Percentiles rank a stretch among this genome's conserved stretches.
Conservation (phyloP, 1,140 invertebrate species). For the Brachystomella parvula region DNA sequence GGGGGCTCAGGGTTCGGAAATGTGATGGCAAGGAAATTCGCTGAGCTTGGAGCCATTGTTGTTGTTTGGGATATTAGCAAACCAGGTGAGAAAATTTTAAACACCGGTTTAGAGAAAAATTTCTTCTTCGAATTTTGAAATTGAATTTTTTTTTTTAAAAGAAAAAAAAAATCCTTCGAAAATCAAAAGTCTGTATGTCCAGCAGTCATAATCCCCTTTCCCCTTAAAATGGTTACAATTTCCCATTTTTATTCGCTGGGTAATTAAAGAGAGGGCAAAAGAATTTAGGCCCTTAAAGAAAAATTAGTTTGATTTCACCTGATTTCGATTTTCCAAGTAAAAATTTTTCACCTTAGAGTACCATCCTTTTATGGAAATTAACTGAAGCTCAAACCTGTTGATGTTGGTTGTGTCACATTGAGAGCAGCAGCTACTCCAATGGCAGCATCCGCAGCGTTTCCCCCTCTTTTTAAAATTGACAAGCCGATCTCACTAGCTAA, state of each 20-base stretch:
- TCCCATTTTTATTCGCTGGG: too few species aligned
- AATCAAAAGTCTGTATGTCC: too few species aligned
- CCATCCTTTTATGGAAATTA: too few species aligned
- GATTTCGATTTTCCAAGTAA: too few species aligned
- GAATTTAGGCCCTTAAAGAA: too few species aligned
- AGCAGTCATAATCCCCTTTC: too few species aligned
- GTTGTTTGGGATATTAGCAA: background rate
- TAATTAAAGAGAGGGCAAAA: too few species aligned
- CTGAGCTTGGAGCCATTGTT: conserved; percentile 67
- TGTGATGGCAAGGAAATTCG: conserved; percentile 67
- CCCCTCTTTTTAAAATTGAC: conserved; percentile 43
- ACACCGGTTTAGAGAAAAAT: background rate
- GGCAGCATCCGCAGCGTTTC: conserved; percentile 49
- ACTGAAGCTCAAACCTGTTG: conserved; percentile 39
- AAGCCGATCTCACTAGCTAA: conserved; percentile 32
- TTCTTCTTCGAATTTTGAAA: background rate
- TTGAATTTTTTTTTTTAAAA: background rate
- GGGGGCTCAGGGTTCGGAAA: conserved; percentile 82
- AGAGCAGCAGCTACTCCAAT: conserved; percentile 45
- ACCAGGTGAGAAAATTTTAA: background rate
- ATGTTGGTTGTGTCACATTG: conserved; percentile 44
- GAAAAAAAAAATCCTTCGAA: background rate
- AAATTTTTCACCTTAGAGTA: too few species aligned
- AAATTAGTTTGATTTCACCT: too few species aligned
- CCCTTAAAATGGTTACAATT: too few species aligned